phyloP scores from a whole-genome alignment of 2,888 invertebrate species.

The Onchidella celtica region DNA sequence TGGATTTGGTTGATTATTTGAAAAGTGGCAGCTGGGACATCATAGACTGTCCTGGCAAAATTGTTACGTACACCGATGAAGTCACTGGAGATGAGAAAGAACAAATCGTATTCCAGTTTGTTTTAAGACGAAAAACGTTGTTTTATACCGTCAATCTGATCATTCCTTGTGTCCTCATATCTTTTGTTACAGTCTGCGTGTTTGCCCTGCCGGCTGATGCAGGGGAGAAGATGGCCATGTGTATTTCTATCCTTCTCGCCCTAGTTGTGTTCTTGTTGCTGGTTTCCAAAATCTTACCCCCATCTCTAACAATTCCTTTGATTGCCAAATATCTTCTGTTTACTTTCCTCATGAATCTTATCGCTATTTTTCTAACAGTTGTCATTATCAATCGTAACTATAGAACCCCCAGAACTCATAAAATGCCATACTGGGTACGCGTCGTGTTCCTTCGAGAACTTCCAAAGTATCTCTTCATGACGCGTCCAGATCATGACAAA shows the following conservation, averaged over 20 bases:
- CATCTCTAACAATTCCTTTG: slow-evolving; percentile 97
- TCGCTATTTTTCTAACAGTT: slow-evolving; percentile 98
- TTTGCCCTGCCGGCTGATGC: slow-evolving; percentile 99
- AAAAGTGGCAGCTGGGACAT: slow-evolving; percentile 80
- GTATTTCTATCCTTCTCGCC: slow-evolving; percentile 99
- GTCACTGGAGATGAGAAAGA: slow-evolving; percentile 68
- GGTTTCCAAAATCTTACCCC: slow-evolving; percentile 99
- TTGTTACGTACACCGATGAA: slow-evolving; percentile 64
- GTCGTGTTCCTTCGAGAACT: slow-evolving; percentile 96
- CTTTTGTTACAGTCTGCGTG: slow-evolving; percentile 98
- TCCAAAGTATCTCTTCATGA: slow-evolving; percentile 95
- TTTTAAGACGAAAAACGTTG: slow-evolving; percentile 96
- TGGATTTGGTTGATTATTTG: slow-evolving; percentile 79
- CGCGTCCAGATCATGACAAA: slow-evolving; percentile 87
- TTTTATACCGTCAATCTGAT: slow-evolving; percentile 99
- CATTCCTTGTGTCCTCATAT: slow-evolving; percentile 98
- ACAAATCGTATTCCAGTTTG: slow-evolving; percentile 95
- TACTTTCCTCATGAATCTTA: slow-evolving; percentile 99
- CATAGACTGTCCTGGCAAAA: slow-evolving; percentile 75
- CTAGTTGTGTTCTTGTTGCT: slow-evolving; percentile 99
- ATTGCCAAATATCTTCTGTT: slow-evolving; percentile 99
- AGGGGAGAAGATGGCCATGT: slow-evolving; percentile 92
- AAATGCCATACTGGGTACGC: slow-evolving; percentile 98
- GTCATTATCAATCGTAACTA: slow-evolving; percentile 99
- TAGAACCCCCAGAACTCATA: slow-evolving; percentile 95